Base-by-base conservation (phyloP, 2,888 invertebrate species). In the Cecidostiba fungosa region DNA sequence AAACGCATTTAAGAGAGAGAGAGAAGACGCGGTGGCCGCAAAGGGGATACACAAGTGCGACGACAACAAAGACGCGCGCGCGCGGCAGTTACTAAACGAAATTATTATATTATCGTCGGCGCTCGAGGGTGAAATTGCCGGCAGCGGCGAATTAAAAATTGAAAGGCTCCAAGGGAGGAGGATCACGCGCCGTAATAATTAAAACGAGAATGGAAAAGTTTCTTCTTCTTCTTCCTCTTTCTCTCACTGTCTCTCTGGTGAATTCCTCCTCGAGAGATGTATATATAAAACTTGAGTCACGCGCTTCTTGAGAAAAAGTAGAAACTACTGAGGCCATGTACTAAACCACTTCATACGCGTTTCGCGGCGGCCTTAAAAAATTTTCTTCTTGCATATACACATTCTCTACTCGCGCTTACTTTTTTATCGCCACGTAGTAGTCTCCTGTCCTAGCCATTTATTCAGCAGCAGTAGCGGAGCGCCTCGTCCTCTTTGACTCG, bases 111-210 rank as follows among this genome's bases (percentile, higher is more conserved):
- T 72, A 59, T n/a, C 54, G n/a, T 4, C 70, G 36, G 4, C 6
- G 77, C 59, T 83, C 62, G 36, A 47, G 78, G 74, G 66, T 79
- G 66, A 84, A 84, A 84, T 78, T 73, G 62, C 32, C 77, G 36
- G 29, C 54, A 16, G 66, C 16, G 66, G 12, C 29, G 29, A 66
- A 66, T 66, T 66, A 66, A 66, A 66, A 66, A 66, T 66, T 66
- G 66, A 29, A 66, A 12, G 29, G 26, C 2, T 26, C 29, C 12
- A 12, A 6, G 62, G 62, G 26, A 26, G 3, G 62, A 66, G 29
- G 66, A 26, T 26, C 29, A 10, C 23, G n/a, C 59, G 8, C n/a
- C 0, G 26, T 29, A 66, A 66, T 66, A 29, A 66, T 66, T 66
- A 66, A 26, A 66, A 14, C 29, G 66, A 26, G 66, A 59, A n/a